phyloP scores from a whole-genome alignment of 2,888 invertebrate genomes.

The Ashinkailepas kermadecensis region DNA sequence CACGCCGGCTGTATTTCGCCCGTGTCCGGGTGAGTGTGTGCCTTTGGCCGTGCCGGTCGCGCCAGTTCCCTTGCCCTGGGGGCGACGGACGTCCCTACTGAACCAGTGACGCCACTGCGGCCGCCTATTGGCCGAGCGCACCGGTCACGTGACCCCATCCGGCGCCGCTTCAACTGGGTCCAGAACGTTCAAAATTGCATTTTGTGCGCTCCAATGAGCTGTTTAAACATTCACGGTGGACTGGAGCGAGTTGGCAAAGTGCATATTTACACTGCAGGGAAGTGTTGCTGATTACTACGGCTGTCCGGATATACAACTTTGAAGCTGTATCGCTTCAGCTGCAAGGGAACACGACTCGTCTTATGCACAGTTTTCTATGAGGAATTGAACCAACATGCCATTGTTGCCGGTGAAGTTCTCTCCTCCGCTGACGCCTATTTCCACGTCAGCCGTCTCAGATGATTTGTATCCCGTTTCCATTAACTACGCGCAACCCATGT shows the following conservation, averaged over 20 bases:
- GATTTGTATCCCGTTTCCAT: too few relatives aligned
- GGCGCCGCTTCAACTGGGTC: neutral
- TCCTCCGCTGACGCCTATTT: too few relatives aligned
- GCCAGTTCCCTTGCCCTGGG: neutral
- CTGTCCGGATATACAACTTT: neutral
- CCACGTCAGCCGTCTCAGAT: too few relatives aligned
- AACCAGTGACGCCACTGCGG: neutral
- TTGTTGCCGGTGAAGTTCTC: too few relatives aligned
- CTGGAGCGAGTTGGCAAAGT: neutral
- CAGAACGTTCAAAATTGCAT: neutral
- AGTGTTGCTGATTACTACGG: neutral
- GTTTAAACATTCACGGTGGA: neutral
- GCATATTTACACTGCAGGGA: neutral
- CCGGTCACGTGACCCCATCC: neutral
- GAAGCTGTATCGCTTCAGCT: too few relatives aligned
- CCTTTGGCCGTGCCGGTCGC: neutral
- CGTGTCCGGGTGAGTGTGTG: neutral
- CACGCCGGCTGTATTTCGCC: neutral
- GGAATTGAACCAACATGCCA: too few relatives aligned
- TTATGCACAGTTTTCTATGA: too few relatives aligned
- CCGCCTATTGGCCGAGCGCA: neutral
- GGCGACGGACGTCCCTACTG: neutral
- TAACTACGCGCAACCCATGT: too few relatives aligned
- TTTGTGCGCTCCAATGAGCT: neutral
- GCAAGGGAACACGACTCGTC: too few relatives aligned